These are phyloP conservation scores for Aleiodes testaceus DNA, from an alignment of 2,888 invertebrate genomes.

Conservation along the genomic window DNA sequence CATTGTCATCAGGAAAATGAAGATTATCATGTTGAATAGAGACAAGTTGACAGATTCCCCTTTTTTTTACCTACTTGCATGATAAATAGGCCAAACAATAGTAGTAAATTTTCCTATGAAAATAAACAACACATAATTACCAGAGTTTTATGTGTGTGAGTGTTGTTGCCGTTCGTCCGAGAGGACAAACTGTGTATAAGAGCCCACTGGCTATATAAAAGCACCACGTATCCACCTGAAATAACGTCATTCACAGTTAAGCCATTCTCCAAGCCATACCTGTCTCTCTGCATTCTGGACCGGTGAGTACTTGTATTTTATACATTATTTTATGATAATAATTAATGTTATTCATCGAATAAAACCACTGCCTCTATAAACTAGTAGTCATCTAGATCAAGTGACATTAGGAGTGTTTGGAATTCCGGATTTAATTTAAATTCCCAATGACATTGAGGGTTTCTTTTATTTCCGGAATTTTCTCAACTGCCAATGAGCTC, in stretches of 20 bases:
- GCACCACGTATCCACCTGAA: conserved; percentile 48
- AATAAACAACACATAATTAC: conserved; percentile 18
- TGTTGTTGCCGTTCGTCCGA: background rate
- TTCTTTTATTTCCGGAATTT: no score
- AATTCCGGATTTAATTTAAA: no score
- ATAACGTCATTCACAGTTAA: conserved; percentile 63
- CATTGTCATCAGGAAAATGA: no score
- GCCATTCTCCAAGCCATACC: conserved; percentile 57
- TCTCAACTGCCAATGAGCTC: no score
- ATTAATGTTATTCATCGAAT: conserved; percentile 16
- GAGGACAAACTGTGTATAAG: conserved; percentile 11
- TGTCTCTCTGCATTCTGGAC: conserved; percentile 36
- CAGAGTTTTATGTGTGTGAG: background rate
- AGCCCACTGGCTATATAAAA: conserved; percentile 57
- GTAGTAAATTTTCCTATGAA: conserved; percentile 4
- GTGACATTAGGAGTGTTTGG: no score
- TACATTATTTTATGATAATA: conserved; percentile 1
- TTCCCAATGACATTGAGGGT: no score
- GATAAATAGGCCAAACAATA: no score
- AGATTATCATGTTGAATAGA: no score
- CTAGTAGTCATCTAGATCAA: background rate
- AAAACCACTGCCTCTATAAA: conserved; percentile 24
- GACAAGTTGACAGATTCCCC: no score
- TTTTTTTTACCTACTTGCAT: no score
- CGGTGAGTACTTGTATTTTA: conserved; percentile 49